These are phyloP conservation scores for Poeciliopsis infans DNA, from an alignment of 2,797 vertebrate species.

Conservation along the genomic window DNA sequence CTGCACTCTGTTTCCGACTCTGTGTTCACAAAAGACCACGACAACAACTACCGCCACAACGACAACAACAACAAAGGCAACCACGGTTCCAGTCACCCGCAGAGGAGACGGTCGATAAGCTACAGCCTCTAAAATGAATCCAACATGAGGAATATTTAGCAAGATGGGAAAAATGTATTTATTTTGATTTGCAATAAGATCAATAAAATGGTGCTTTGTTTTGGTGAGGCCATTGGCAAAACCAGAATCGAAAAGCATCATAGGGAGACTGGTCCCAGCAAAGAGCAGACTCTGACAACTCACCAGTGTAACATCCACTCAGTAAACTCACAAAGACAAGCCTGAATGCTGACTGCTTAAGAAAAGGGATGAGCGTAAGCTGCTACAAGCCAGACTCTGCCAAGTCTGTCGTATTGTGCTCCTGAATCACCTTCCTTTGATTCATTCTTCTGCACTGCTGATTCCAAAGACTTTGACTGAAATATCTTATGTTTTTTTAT, in stretches of 20 bases:
- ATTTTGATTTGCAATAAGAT: not conserved
- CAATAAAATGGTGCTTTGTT: not conserved
- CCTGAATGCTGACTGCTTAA: constrained; percentile 58
- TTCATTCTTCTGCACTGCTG: constrained; percentile 14
- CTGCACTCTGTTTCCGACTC: constrained; percentile 39
- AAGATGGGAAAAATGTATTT: not conserved
- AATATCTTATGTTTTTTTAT: not conserved
- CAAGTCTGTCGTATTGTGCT: constrained; percentile 25
- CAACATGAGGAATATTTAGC: not conserved
- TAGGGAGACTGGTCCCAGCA: constrained; percentile 18
- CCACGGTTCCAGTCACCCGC: not conserved
- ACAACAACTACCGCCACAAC: not conserved
- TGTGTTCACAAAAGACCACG: constrained; percentile 15
- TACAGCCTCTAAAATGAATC: not conserved
- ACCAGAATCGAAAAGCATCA: not conserved
- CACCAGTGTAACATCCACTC: constrained; percentile 46
- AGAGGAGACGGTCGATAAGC: constrained; percentile 57
- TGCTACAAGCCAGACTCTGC: constrained; percentile 42
- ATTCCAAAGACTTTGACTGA: not conserved
- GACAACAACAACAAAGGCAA: not conserved
- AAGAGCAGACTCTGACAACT: constrained; percentile 48
- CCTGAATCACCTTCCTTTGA: constrained; percentile 42
- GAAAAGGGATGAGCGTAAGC: constrained; percentile 52
- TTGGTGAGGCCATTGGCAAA: not conserved
- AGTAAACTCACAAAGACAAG: constrained; percentile 35